A percentile compares a stretch with the other conserved stretches of the same genome.
phyloP scores from a whole-genome alignment of 2,797 vertebrate genomes.

The Novumbra hubbsi region DNA sequence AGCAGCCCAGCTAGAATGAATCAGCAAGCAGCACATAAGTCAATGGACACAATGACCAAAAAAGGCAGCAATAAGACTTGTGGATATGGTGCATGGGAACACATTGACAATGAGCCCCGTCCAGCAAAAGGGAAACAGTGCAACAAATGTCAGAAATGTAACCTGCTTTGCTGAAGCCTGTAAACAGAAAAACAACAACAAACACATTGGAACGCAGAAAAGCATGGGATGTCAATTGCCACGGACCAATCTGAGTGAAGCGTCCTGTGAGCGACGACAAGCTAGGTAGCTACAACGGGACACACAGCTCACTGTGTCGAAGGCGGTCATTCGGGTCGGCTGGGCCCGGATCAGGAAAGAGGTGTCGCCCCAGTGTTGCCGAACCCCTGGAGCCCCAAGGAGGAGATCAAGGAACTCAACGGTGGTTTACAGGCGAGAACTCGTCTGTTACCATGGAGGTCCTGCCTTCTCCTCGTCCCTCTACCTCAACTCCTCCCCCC shows the following conservation, averaged over 20 bases:
- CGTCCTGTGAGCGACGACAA: too few species aligned
- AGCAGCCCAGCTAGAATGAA: not conserved
- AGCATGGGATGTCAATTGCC: not conserved
- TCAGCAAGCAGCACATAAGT: not conserved
- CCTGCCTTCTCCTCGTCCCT: too few species aligned
- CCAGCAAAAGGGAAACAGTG: conserved; percentile 18
- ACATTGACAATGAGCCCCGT: not conserved
- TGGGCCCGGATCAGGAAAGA: too few species aligned
- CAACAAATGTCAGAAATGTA: conserved; percentile 9
- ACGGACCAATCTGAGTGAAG: not conserved
- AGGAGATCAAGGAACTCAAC: conserved; percentile 10
- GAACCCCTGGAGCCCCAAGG: conserved; percentile 23
- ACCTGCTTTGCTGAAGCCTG: conserved; percentile 19
- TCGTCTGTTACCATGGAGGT: conserved; percentile 7
- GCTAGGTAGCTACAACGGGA: too few species aligned
- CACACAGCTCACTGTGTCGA: too few species aligned
- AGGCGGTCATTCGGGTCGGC: too few species aligned
- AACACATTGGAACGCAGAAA: too few species aligned
- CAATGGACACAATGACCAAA: not conserved
- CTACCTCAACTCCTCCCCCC: too few species aligned
- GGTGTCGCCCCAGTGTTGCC: not conserved
- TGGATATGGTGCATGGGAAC: not conserved
- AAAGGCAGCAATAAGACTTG: not conserved
- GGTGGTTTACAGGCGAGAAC: conserved; percentile 8
- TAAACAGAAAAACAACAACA: conserved; percentile 1